Base-by-base conservation (phyloP, 2,797 vertebrate species). In the Limosa lapponica region DNA sequence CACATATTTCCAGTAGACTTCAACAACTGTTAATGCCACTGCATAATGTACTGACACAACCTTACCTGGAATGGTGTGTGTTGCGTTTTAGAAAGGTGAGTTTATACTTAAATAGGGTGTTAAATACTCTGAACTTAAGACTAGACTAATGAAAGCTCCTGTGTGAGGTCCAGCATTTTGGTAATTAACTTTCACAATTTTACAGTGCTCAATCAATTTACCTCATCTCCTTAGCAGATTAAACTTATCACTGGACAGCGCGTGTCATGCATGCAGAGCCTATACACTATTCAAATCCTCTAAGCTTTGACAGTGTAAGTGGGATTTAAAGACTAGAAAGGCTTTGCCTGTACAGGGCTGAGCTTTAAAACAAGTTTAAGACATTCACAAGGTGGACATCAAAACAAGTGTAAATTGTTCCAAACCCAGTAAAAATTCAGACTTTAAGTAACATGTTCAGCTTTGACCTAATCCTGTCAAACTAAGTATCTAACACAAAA, bases 341-440 rank as follows among this genome's bases (percentile, higher is more conserved):
- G 4, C 11, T 91, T 78, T 85, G n/a, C 64, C 43, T 70, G 11
- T 25, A 57, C 15, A 39, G 34, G 13, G 20, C 18, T 80, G 51
- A 95, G 16, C 46, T 91, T 94, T 75, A 80, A 64, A 82, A 34
- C 23, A 77, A 84, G 48, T 85, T 75, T 85, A 81, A 90, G 46
- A 52, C 3, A 36, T 70, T 79, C 27, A 30, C 1, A 69, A 67
- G 6, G 11, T 55, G 6, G 23, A 77, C 37, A 51, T 43, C 11
- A n/a, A 71, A 88, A 39, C 15, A 67, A 66, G 4, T 8, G 13
- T 32, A 69, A 61, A 48, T 43, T 62, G 23, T 64, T 64, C 27
- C 57, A 84, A 70, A 79, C 3, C 2, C 6, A 64, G 27, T 28
- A 70, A 82, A 84, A 93, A 65, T 39, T 81, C 17, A 83, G 44